Evolutionary conservation across 1,140 invertebrate species (phyloP).

Genomic region (Bombus turneri): DNA sequence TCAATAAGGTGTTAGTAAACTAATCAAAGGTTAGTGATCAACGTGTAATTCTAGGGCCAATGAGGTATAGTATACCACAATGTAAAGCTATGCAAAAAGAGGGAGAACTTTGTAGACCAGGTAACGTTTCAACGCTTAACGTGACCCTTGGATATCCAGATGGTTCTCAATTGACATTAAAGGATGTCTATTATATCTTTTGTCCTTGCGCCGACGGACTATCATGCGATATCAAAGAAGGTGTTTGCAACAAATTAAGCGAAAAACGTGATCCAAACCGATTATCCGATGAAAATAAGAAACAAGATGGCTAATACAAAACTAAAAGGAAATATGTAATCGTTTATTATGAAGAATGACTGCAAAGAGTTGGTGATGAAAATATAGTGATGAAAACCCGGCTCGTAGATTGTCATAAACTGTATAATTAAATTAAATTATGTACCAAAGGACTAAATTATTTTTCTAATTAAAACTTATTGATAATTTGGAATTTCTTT

Average conservation of each 20-base stretch:
- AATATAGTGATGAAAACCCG: no score
- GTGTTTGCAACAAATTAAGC: conserved; percentile 39
- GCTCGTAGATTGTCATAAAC: not conserved
- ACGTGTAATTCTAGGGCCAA: conserved; percentile 32
- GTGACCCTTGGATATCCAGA: conserved; percentile 66
- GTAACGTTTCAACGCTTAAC: not conserved
- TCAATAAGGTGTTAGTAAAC: not conserved
- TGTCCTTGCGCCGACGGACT: conserved; percentile 70
- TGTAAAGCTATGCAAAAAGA: conserved; percentile 55
- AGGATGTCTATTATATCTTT: conserved; percentile 61
- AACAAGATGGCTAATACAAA: not conserved
- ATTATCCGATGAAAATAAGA: not conserved
- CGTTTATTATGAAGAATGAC: not conserved
- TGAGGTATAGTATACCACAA: conserved; percentile 64
- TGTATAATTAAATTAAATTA: conserved; percentile 6
- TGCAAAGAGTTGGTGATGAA: no score
- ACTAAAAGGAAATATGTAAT: not conserved
- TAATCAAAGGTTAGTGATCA: not conserved
- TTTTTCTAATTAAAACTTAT: not conserved
- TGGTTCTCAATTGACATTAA: conserved; percentile 51
- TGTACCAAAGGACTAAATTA: conserved; percentile 14
- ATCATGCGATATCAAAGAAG: conserved; percentile 54
- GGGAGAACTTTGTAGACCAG: conserved; percentile 66
- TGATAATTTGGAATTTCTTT: not conserved
- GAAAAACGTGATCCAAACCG: not conserved